Percentiles rank a stretch among this genome's conserved stretches.
These are phyloP conservation scores for Xenopus laevis DNA, from an alignment of 2,113 vertebrate species.

Conservation along the genomic window DNA sequence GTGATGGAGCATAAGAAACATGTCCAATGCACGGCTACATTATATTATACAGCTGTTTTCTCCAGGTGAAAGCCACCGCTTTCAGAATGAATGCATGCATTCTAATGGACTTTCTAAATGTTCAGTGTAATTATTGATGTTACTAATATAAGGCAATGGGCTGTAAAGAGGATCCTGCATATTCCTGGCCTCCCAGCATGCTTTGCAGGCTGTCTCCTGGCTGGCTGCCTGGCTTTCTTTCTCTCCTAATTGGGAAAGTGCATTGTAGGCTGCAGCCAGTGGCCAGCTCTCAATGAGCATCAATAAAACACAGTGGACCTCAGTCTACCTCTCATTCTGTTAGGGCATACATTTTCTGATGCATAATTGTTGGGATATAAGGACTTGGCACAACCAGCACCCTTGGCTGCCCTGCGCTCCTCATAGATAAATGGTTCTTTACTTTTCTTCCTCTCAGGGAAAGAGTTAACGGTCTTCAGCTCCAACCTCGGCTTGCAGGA, in stretches of 20 bases:
- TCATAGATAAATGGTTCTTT: background rate
- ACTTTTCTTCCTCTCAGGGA: background rate
- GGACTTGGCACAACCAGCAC: background rate
- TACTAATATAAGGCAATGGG: background rate
- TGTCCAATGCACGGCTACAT: too few species aligned
- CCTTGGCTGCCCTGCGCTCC: background rate
- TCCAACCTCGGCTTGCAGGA: background rate
- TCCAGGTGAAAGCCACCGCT: too few species aligned
- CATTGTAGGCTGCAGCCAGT: slow-evolving; percentile 25
- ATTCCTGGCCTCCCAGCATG: background rate
- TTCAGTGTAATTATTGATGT: too few species aligned
- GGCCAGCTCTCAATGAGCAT: slow-evolving; percentile 46
- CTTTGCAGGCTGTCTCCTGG: slow-evolving; percentile 3
- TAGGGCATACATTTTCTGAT: background rate
- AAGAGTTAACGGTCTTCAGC: background rate
- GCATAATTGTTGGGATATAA: too few species aligned
- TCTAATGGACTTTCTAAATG: too few species aligned
- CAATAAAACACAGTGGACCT: slow-evolving; percentile 4
- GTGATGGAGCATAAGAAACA: too few species aligned
- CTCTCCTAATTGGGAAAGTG: slow-evolving; percentile 41
- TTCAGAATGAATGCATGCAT: too few species aligned
- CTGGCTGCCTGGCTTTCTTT: slow-evolving; percentile 37
- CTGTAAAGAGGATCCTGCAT: background rate
- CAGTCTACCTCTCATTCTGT: background rate
- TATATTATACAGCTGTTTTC: too few species aligned